Conservation (phyloP, 1,140 invertebrate genomes). For the Drosophila equinoxialis region DNA sequence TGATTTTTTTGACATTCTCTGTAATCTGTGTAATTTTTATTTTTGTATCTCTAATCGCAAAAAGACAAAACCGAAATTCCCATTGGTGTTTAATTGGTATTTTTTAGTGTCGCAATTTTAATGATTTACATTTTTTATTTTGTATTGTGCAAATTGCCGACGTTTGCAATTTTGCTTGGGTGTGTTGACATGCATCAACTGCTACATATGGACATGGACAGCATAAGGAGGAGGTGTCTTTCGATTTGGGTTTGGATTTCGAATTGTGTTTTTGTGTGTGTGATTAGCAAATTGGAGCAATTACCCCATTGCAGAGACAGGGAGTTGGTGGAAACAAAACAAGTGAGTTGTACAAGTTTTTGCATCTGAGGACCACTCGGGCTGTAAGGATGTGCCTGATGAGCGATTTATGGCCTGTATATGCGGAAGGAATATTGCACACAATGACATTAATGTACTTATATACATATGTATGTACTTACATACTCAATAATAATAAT, state of each 20-base stretch:
- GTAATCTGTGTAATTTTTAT: constrained; percentile 39
- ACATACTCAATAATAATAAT: too few relatives aligned
- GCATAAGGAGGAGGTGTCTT: constrained; percentile 24
- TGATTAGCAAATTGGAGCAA: constrained; percentile 55
- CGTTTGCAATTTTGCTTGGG: constrained; percentile 40
- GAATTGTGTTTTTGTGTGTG: constrained; percentile 19
- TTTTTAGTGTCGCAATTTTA: constrained; percentile 65
- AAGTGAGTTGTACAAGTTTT: background rate
- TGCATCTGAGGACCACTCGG: constrained; percentile 1
- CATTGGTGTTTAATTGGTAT: constrained; percentile 68
- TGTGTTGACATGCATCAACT: constrained; percentile 61
- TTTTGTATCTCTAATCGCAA: constrained; percentile 26
- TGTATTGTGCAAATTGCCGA: constrained; percentile 47
- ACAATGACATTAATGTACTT: too few relatives aligned
- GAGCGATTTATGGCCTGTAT: too few relatives aligned
- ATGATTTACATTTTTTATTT: constrained; percentile 55
- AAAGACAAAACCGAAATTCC: constrained; percentile 32
- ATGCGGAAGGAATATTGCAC: too few relatives aligned
- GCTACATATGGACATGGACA: constrained; percentile 50
- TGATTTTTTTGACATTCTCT: constrained; percentile 33
- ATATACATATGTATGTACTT: too few relatives aligned
- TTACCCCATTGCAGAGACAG: constrained; percentile 20
- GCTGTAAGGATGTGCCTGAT: background rate
- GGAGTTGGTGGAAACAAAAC: background rate
- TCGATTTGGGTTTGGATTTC: constrained; percentile 11